A percentile compares a stretch with the other conserved stretches of the same genome.
phyloP scores from a whole-genome alignment of 2,113 vertebrate genomes.

The Steatornis caripensis region DNA sequence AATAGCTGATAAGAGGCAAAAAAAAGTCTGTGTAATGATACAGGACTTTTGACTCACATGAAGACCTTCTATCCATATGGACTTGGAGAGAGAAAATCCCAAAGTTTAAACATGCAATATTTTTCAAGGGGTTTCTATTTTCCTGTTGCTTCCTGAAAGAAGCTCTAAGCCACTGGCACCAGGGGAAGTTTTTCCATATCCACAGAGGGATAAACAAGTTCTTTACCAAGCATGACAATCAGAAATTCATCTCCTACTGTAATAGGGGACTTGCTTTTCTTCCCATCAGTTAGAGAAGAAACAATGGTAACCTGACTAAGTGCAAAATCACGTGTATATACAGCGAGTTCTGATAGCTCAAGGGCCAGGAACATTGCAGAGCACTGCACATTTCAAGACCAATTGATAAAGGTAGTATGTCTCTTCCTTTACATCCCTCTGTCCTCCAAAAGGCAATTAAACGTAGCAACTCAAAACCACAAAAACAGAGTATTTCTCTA shows the following conservation, averaged over 20 bases:
- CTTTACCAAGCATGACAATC: not conserved
- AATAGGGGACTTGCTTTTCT: not conserved
- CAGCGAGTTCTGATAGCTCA: not conserved
- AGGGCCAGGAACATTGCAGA: not conserved
- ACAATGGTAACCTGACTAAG: not conserved
- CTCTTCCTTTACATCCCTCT: not conserved
- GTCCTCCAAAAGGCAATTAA: not conserved
- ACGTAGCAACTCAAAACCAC: not conserved
- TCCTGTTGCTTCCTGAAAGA: not conserved
- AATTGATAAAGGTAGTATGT: not conserved
- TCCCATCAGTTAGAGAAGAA: not conserved
- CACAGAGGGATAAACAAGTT: not conserved
- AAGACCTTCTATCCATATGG: not conserved
- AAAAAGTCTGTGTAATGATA: not conserved
- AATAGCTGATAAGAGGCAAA: not conserved
- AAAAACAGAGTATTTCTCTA: not conserved
- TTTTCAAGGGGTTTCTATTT: not conserved
- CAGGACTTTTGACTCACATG: not conserved
- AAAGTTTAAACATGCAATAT: not conserved
- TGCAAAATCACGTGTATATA: not conserved
- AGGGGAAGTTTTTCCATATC: not conserved
- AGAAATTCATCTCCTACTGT: not conserved
- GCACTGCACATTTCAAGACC: not conserved
- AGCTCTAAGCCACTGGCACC: not conserved
- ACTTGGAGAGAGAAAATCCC: not conserved